phyloP scores from a whole-genome alignment of 2,797 vertebrate genomes.

The Streptopelia turtur region DNA sequence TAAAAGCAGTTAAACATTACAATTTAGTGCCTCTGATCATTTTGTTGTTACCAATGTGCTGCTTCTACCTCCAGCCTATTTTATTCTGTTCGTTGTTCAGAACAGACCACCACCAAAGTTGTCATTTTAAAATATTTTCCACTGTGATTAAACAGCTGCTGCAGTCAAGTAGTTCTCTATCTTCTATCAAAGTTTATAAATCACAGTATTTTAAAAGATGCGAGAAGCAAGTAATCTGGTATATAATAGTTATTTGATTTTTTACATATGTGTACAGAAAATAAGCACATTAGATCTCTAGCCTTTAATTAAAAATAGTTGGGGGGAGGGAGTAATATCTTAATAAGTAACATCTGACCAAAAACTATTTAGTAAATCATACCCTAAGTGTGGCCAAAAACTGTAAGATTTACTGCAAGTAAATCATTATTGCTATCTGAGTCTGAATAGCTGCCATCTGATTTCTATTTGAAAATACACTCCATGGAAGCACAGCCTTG shows the following conservation, averaged over 20 bases:
- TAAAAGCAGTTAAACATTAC: not conserved
- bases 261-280: conserved; percentile 69
- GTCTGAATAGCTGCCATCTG: conserved; percentile 84
- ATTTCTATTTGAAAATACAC: conserved; percentile 72
- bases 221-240: conserved; percentile 16
- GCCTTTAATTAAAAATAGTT: conserved; percentile 77
- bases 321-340: conserved; percentile 53
- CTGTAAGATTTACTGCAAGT: conserved; percentile 70
- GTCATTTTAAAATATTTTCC: conserved; percentile 39
- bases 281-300: conserved; percentile 67
- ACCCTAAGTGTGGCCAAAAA: conserved; percentile 64
- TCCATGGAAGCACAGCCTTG: conserved; percentile 64
- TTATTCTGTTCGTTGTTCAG: not conserved
- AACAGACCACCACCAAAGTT: conserved; percentile 42
- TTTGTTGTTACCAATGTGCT: not conserved
- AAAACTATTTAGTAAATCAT: conserved; percentile 53
- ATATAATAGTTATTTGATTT: conserved; percentile 68
- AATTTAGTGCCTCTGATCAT: not conserved
- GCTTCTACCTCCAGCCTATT: not conserved
- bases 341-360: conserved; percentile 77
- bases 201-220: conserved; percentile 13
- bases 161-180: conserved; percentile 8
- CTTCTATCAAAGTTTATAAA: conserved; percentile 37
- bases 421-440: conserved; percentile 81
- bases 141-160: conserved; percentile 46